Conservation (phyloP, 1,140 invertebrate genomes). For the Temnothorax nylanderi region DNA sequence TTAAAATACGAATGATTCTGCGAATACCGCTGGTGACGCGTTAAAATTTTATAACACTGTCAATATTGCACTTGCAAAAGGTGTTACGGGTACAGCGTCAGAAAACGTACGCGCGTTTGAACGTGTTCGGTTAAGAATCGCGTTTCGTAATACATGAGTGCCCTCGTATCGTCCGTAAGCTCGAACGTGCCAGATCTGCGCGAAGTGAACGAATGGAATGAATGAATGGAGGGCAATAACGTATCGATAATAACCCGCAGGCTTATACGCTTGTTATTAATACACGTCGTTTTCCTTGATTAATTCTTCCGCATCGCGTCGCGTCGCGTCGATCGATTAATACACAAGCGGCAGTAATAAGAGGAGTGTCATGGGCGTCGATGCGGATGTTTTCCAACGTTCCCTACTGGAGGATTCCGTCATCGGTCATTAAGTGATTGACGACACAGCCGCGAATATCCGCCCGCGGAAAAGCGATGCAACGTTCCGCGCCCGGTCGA, state of each 20-base stretch:
- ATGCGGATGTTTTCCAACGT: not conserved
- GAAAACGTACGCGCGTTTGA: not conserved
- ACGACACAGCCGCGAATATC: conserved; percentile 12
- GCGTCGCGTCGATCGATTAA: not conserved
- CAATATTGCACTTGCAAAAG: conserved; percentile 3
- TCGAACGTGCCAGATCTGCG: not conserved
- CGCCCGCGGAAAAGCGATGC: conserved; percentile 3
- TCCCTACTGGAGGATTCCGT: not conserved
- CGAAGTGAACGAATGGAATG: not conserved
- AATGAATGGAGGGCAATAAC: not conserved
- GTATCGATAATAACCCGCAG: not conserved
- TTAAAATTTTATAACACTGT: conserved; percentile 32
- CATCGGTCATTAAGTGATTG: conserved; percentile 34
- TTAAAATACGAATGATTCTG: conserved; percentile 5
- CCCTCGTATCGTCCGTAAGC: not conserved
- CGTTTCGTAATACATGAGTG: not conserved
- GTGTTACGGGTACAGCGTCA: not conserved
- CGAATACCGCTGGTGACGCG: not conserved
- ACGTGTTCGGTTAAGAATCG: not conserved
- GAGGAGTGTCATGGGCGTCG: not conserved
- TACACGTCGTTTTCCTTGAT: not conserved
- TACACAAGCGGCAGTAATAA: not conserved
- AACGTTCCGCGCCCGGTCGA: not conserved
- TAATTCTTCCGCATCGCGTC: not conserved
- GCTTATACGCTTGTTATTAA: not conserved